A percentile compares a stretch with the other conserved stretches of the same genome.
Conservation (phyloP, 2,113 vertebrate genomes). For the Tor tambroides region DNA sequence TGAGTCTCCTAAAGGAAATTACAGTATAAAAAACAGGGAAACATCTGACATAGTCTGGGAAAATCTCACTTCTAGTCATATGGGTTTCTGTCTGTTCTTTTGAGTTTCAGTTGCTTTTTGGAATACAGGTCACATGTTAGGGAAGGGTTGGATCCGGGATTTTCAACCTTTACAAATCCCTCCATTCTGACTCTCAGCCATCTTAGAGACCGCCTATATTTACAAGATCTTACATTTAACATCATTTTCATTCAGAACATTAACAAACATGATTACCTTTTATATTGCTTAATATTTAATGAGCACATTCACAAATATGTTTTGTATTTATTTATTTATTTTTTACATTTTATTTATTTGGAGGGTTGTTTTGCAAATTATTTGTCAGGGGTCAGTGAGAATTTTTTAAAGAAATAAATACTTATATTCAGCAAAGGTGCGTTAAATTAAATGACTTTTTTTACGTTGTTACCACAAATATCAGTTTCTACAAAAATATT, state of each 20-base stretch:
- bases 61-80: neutral
- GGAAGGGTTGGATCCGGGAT: neutral
- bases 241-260: no score
- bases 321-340: no score
- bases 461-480: no score
- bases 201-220: neutral
- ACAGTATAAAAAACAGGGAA: neutral
- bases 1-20: neutral
- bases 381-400: no score
- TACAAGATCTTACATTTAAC: neutral
- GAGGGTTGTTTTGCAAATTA: no score
- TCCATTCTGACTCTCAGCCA: neutral
- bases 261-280: no score
- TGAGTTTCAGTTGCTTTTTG: constrained; percentile 31
- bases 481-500: no score
- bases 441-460: neutral
- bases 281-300: no score
- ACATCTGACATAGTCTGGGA: constrained; percentile 26
- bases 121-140: neutral
- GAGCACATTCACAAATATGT: no score
- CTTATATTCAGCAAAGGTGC: no score
- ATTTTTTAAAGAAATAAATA: no score
- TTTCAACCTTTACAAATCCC: neutral
- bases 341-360: no score
- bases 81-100: constrained; percentile 40